phyloP scores from a whole-genome alignment of 2,113 vertebrate genomes.

The Pseudorasbora parva region DNA sequence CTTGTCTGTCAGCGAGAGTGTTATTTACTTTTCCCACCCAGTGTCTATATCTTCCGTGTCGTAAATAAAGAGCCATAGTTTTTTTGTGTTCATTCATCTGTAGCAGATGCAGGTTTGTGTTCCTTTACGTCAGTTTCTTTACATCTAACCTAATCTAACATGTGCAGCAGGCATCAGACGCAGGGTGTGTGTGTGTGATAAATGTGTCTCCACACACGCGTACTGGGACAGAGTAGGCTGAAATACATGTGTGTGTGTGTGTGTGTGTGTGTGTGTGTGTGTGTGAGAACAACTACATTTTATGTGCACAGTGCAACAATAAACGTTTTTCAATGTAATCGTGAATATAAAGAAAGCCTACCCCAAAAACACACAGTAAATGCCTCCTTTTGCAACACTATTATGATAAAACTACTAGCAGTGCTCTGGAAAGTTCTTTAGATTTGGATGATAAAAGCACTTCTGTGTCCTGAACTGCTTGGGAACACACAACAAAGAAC shows the following conservation, averaged over 20 bases:
- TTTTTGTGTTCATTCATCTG: neutral
- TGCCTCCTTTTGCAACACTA: neutral
- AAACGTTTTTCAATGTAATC: neutral
- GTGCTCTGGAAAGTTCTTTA: too few species aligned
- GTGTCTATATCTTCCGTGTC: neutral
- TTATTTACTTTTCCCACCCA: slow-evolving; percentile 15
- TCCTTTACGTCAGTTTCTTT: neutral
- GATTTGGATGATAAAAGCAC: too few species aligned
- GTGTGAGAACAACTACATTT: too few species aligned
- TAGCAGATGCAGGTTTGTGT: neutral
- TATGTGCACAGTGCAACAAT: neutral
- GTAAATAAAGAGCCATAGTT: neutral
- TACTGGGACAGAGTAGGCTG: neutral
- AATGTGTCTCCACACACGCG: neutral
- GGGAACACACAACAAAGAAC: too few species aligned
- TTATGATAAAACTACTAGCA: neutral
- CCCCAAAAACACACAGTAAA: neutral
- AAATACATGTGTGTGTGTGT: neutral
- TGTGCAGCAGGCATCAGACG: neutral
- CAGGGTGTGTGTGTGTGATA: slow-evolving; percentile 22
- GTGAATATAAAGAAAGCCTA: neutral
- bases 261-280: too few species aligned
- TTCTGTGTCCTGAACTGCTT: too few species aligned
- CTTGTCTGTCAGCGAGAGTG: neutral
- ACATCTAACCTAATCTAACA: neutral